Evolutionary conservation across 92 coral and sea anemone species (phyloP).

Genomic region (Epizoanthus illoricatus): DNA sequence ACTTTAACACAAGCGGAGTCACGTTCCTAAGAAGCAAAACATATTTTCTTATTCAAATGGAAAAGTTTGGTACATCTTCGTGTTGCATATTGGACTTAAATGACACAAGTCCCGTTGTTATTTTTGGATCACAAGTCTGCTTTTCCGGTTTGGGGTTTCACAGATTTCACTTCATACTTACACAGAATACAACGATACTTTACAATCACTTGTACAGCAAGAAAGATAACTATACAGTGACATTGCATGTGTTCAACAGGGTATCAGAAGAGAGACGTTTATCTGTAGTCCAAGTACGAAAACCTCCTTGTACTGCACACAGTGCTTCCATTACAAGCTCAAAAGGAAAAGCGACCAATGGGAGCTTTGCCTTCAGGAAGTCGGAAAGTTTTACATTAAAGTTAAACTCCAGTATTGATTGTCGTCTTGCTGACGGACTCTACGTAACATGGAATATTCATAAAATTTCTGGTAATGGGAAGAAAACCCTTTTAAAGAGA

Average conservation of each 20-base stretch:
- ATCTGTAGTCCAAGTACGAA: constrained; percentile 20
- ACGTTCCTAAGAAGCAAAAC: constrained; percentile 41
- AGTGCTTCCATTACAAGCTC: constrained; percentile 41
- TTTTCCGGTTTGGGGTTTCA: not conserved
- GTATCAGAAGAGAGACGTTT: constrained; percentile 47
- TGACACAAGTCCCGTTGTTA: constrained; percentile 26
- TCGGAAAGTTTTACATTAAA: no score
- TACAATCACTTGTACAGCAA: constrained; percentile 41
- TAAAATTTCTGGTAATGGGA: no score
- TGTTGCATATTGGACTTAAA: constrained; percentile 39
- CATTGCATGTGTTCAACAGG: constrained; percentile 44
- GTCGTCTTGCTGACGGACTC: no score
- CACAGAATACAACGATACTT: not conserved
- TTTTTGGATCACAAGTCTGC: constrained; percentile 40
- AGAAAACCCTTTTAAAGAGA: no score
- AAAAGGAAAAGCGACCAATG: not conserved
- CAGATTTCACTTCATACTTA: not conserved
- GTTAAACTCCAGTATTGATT: no score
- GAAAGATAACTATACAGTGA: constrained; percentile 55
- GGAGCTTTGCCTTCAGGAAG: no score
- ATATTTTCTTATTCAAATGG: not conserved
- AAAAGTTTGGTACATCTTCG: constrained; percentile 48
- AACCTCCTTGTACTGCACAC: constrained; percentile 53
- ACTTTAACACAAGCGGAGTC: constrained; percentile 49
- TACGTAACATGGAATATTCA: no score